Base-by-base conservation (phyloP, 92 coral and sea anemone species). In the Pocillopora grandis region DNA sequence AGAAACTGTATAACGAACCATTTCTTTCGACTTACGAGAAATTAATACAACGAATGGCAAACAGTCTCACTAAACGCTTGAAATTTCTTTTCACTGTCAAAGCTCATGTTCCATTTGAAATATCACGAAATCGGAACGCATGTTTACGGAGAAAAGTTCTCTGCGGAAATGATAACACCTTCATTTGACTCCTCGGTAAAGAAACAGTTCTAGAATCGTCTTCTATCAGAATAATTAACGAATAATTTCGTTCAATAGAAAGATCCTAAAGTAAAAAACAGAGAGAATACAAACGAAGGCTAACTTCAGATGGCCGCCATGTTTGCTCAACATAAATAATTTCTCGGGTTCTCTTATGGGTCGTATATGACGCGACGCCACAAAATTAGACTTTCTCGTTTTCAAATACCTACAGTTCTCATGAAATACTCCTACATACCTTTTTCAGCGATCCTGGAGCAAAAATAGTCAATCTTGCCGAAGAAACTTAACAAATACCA, bases 331-430 rank as follows among this genome's bases (percentile, higher is more conserved):
- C 86, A 82, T 82, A 18, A 82, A 82, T 82, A 82, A 82, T 82
- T 80, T 61, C 86, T 71, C 75, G 79, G 52, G 75, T 52, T 82
- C 86, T 64, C 70, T 82, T 49, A 73, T 76, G 79, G 79, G 80
- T 72, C 79, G 80, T 72, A 82, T 72, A 82, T 82, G 86, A 82
- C 86, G 86, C 80, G 86, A 82, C 79, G 86, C 86, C 86, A 63
- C 48, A 73, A 82, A 72, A 72, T 72, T 12, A 31, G 72, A 27
- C 71, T 49, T 48, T 82, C 71, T 19, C 18, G 3, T 23, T 52
- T 62, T 58, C 59, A 72, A 11, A 19, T 58, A 63, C 61, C 70
- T 27, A 72, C 19, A 23, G 33, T 69, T 80, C 77, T 80, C 42
- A 70, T 33, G 77, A 27, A 80, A 65, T 36, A 37, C 58, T n/a